Conservation (phyloP, 1,140 invertebrate genomes). For the Platyura marginata region DNA sequence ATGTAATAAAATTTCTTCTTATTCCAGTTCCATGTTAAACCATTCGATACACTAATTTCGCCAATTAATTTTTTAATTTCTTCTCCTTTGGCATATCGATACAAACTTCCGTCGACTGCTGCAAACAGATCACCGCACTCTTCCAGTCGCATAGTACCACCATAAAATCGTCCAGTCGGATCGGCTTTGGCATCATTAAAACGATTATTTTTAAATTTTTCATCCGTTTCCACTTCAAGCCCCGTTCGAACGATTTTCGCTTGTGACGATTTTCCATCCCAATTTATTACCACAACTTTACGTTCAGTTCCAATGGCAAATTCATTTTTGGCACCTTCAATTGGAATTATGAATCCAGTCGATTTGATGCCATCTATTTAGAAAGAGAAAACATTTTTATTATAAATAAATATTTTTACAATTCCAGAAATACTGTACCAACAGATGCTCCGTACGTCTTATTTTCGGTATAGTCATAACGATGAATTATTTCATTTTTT, state of each 20-base stretch:
- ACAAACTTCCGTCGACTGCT: background rate
- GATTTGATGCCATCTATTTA: background rate
- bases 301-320: conserved; percentile 1
- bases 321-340: background rate
- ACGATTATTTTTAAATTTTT: background rate
- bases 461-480: conserved; percentile 2
- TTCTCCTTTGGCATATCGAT: background rate
- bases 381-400: background rate
- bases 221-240: background rate
- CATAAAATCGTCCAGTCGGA: conserved; percentile 1
- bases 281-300: background rate
- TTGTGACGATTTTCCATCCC: conserved; percentile 1
- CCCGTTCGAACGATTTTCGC: background rate
- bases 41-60: conserved; percentile 29
- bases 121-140: background rate
- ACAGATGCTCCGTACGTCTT: conserved; percentile 3
- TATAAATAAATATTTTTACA: background rate
- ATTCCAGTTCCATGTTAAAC: conserved; percentile 40
- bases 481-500: conserved; percentile 5
- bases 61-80: background rate
- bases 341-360: conserved; percentile 1
- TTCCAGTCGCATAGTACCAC: conserved; percentile 1
- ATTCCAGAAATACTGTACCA: background rate
- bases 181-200: conserved; percentile 3
- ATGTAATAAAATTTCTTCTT: conserved; percentile 40